These are phyloP conservation scores for Steatornis caripensis DNA, from an alignment of 2,113 vertebrate species.

Conservation along the genomic window DNA sequence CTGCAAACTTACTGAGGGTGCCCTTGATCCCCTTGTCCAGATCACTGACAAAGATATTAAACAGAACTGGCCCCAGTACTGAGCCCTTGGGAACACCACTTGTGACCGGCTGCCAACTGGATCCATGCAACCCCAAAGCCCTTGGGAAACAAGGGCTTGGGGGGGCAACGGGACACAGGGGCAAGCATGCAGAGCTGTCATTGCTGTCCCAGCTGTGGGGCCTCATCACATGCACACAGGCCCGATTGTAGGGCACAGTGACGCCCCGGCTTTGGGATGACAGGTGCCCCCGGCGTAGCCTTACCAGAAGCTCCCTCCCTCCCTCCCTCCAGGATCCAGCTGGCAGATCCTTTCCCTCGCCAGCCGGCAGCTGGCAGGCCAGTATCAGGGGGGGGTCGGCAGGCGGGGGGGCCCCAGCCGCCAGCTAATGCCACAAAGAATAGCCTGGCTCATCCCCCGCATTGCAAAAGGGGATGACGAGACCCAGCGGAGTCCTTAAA, in stretches of 20 bases:
- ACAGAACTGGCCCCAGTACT: too few species aligned
- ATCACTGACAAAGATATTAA: too few species aligned
- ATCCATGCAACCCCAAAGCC: neutral
- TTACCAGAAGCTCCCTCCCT: neutral
- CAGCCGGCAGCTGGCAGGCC: neutral
- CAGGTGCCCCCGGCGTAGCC: neutral
- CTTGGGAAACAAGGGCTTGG: neutral
- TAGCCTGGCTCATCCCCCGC: neutral
- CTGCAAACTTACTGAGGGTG: too few species aligned
- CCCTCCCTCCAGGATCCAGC: neutral
- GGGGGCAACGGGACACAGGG: neutral
- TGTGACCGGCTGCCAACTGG: too few species aligned
- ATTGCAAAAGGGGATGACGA: neutral
- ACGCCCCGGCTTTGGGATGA: neutral
- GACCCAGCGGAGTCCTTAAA: neutral
- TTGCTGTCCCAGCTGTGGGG: neutral
- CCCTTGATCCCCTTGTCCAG: too few species aligned
- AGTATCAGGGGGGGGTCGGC: fast-evolving
- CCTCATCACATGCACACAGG: neutral
- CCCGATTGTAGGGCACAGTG: neutral
- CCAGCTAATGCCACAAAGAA: neutral
- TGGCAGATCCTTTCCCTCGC: neutral
- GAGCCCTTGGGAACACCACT: too few species aligned
- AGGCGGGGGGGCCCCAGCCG: neutral
- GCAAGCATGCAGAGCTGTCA: neutral